These are phyloP conservation scores for Tupaia chinensis DNA, from an alignment of 2,113 vertebrate genomes.

Conservation along the genomic window DNA sequence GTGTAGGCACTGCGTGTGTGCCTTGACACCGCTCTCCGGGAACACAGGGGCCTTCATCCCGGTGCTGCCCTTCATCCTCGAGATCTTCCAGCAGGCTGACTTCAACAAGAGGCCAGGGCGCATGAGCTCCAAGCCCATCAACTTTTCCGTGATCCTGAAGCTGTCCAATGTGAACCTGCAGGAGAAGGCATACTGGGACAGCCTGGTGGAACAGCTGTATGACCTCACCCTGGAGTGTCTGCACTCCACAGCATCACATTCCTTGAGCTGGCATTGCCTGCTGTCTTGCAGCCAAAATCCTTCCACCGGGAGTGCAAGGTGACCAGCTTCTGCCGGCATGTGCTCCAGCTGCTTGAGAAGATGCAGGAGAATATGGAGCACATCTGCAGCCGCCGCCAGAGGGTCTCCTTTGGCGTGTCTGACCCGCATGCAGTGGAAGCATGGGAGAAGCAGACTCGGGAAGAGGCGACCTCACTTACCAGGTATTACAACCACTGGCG, in stretches of 20 bases:
- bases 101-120: slow-evolving; percentile 97
- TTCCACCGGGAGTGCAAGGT: slow-evolving; percentile 98
- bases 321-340: slow-evolving; percentile 96
- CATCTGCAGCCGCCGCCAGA: slow-evolving; percentile 91
- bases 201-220: slow-evolving; percentile 96
- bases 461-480: slow-evolving; percentile 94
- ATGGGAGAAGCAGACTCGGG: slow-evolving; percentile 92
- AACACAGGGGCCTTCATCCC: slow-evolving; percentile 94
- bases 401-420: slow-evolving; percentile 91
- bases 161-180: slow-evolving; percentile 94
- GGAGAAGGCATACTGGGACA: slow-evolving; percentile 97
- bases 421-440: slow-evolving; percentile 89
- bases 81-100: slow-evolving; percentile 95
- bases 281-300: slow-evolving; percentile 94
- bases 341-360: slow-evolving; percentile 97
- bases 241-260: slow-evolving; percentile 93
- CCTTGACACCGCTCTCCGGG: slow-evolving; percentile 92
- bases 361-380: slow-evolving; percentile 94
- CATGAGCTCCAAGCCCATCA: slow-evolving; percentile 96
- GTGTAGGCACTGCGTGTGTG: slow-evolving; percentile 95
- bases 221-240: slow-evolving; percentile 95
- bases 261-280: slow-evolving; percentile 94
- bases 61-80: slow-evolving; percentile 94
- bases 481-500: slow-evolving; percentile 95
- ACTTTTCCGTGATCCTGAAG: slow-evolving; percentile 96